These are phyloP conservation scores for Acanthurus lineatus DNA, from an alignment of 2,797 vertebrate genomes.

Conservation along the genomic window DNA sequence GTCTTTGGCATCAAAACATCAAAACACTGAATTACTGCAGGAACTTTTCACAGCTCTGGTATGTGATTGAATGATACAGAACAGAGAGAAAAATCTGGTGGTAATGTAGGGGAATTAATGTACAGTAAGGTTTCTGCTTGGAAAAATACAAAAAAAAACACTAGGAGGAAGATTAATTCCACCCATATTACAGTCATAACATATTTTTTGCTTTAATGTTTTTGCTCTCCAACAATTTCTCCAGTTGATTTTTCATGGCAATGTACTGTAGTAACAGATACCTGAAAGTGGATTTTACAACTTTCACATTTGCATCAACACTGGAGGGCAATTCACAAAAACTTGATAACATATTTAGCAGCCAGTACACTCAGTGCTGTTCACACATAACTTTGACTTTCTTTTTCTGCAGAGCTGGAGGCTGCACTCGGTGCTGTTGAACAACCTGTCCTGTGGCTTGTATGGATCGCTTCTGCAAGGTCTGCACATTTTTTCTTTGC, in stretches of 20 bases:
- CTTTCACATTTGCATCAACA: neutral
- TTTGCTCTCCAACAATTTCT: no score
- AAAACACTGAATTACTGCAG: neutral
- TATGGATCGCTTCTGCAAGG: slow-evolving; percentile 4
- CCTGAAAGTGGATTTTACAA: neutral
- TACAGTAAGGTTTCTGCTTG: neutral
- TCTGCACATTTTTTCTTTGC: slow-evolving; percentile 27
- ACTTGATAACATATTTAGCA: slow-evolving; percentile 8
- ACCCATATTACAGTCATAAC: no score
- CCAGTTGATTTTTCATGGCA: no score
- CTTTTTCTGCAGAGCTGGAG: neutral
- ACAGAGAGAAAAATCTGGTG: neutral
- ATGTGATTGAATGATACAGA: neutral
- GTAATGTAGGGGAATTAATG: neutral
- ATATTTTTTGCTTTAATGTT: no score
- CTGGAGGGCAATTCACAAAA: slow-evolving; percentile 1
- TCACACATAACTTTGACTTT: slow-evolving; percentile 25
- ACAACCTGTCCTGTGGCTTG: neutral
- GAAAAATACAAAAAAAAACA: neutral
- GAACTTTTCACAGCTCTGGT: neutral
- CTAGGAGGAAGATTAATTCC: no score
- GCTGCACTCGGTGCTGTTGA: slow-evolving; percentile 1
- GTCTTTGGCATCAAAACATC: neutral
- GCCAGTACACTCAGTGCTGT: neutral
- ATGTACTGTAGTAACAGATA: neutral